Evolutionary conservation across 1,140 invertebrate species (phyloP), one percentile per base, ranked within the genome.

Genomic region (Chionoecetes opilio): DNA sequence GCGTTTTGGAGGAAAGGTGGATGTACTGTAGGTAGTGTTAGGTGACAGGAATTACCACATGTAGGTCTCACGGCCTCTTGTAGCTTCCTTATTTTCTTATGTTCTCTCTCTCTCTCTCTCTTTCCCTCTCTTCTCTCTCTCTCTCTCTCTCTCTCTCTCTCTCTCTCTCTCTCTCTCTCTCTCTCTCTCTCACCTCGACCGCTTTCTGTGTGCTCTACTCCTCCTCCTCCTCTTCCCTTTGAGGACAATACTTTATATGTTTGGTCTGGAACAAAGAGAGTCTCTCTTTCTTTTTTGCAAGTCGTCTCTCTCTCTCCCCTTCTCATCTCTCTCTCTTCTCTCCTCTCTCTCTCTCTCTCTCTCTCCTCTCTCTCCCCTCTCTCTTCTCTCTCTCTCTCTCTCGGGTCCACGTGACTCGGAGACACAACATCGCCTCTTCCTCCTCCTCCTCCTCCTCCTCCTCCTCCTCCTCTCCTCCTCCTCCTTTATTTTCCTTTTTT

Each of bases 181-280:
- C 63, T 75, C 63, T 26, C n/a, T 26, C 63, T 75, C 63, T n/a
- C 41, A 8, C 41, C 41, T 46, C 41, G 5, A 8, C 41, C 41
- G 5, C 41, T 14, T 46, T 14, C 14, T 46, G 5, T 14, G 5
- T 14, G 5, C 41, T 14, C 63, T 75, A 17, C 63, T 75, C 21
- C 63, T 75, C 63, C 63, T 75, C 63, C 63, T 75, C 63, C 63
- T 75, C 63, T 75, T 75, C 21, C 63, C 63, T 75, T 75, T 75
- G 63, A 75, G 63, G 63, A 75, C 63, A 75, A 75, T 75, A 75
- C 63, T 75, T 75, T 75, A 75, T 75, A 75, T 75, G 63, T 75
- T 75, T 75, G 63, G 63, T 75, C 63, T 75, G 63, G 63, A 75
- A 75, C 63, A 75, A 75, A 75, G 63, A 75, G 63, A 75, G 63